These are phyloP conservation scores for Parnassius glacialis DNA, from an alignment of 2,888 invertebrate species.

Conservation along the genomic window DNA sequence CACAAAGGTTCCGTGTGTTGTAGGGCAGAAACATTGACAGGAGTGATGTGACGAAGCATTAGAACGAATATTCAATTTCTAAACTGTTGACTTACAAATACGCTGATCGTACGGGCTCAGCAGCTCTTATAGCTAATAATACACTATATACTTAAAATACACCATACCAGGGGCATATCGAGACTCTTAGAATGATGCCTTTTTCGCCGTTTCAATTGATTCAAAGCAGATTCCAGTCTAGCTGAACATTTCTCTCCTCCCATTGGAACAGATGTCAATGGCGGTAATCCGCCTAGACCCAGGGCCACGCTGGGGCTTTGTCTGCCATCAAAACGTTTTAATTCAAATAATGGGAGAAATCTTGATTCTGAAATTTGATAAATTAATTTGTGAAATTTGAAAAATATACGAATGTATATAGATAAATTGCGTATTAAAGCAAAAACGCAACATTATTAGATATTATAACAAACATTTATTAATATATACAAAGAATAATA, in stretches of 20 bases:
- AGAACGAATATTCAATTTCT: too few relatives aligned
- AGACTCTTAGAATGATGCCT: conserved; percentile 74
- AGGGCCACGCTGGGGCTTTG: conserved; percentile 38
- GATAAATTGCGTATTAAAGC: too few relatives aligned
- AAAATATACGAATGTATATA: neutral
- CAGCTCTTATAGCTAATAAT: too few relatives aligned
- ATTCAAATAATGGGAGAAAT: conserved; percentile 68
- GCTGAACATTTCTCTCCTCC: conserved; percentile 82
- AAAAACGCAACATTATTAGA: too few relatives aligned
- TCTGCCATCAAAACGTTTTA: conserved; percentile 63
- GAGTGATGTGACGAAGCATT: too few relatives aligned
- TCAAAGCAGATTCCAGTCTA: conserved; percentile 84
- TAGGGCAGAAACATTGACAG: too few relatives aligned
- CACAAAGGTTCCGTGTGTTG: too few relatives aligned
- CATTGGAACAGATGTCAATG: conserved; percentile 61
- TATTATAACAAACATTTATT: too few relatives aligned
- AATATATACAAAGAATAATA: too few relatives aligned
- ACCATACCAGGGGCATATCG: conserved; percentile 65
- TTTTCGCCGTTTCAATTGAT: conserved; percentile 82
- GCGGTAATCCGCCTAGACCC: conserved; percentile 55
- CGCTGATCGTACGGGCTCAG: too few relatives aligned
- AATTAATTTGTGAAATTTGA: neutral
- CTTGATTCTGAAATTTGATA: conserved; percentile 60
- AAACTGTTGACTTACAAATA: too few relatives aligned
- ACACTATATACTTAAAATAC: too few relatives aligned